phyloP scores from a whole-genome alignment of 1,140 invertebrate species.

The Idris sp. region DNA sequence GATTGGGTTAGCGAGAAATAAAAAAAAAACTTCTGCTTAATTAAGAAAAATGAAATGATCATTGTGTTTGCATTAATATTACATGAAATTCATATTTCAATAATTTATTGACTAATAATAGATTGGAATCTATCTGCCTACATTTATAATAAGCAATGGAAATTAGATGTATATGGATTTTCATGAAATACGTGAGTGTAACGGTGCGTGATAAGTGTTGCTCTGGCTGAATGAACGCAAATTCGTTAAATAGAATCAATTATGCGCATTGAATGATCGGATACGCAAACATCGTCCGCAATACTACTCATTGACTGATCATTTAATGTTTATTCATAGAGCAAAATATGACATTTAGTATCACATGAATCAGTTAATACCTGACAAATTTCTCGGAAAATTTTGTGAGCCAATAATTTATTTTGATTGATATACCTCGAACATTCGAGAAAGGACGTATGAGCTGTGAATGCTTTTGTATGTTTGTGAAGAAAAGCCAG shows the following conservation, averaged over 20 bases:
- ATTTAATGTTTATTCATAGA: conserved; percentile 54
- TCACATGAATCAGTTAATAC: conserved; percentile 25
- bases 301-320: conserved; percentile 45
- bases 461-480: too few species aligned
- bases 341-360: conserved; percentile 41
- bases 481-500: too few species aligned
- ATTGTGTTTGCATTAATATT: conserved; percentile 28
- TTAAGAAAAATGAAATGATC: conserved; percentile 25
- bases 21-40: too few species aligned
- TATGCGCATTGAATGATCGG: conserved; percentile 42
- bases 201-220: conserved; percentile 15
- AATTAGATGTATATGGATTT: conserved; percentile 35
- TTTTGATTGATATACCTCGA: conserved; percentile 50
- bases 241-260: conserved; percentile 46
- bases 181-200: conserved; percentile 17
- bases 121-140: conserved; percentile 12
- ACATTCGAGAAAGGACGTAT: too few species aligned
- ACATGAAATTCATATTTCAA: conserved; percentile 8
- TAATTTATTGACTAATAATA: conserved; percentile 32
- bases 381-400: conserved; percentile 37
- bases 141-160: conserved; percentile 28
- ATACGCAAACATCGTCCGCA: conserved; percentile 39
- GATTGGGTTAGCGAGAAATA: too few species aligned
- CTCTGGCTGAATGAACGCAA: conserved; percentile 9
- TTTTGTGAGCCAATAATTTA: conserved; percentile 26